phyloP scores from a whole-genome alignment of 2,113 vertebrate genomes.

The Antennarius striatus region DNA sequence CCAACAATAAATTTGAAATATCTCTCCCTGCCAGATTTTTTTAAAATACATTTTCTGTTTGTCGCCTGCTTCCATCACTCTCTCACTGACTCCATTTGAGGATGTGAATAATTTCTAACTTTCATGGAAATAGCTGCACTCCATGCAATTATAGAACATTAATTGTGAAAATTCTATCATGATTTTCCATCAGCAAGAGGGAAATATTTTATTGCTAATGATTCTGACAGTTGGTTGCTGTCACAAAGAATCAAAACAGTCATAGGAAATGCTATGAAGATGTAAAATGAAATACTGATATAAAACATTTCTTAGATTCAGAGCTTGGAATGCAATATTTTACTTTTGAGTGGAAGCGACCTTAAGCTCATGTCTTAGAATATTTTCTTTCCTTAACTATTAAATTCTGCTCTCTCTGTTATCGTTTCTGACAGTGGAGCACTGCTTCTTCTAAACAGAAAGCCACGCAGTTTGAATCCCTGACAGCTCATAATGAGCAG shows the following conservation, averaged over 20 bases:
- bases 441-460: constrained; percentile 7
- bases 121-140: constrained; percentile 60
- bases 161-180: constrained; percentile 49
- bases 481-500: constrained; percentile 30
- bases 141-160: constrained; percentile 51
- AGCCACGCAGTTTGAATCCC: constrained; percentile 23
- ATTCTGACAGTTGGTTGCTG: constrained; percentile 36
- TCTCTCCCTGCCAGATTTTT: constrained; percentile 63
- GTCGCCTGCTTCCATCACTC: constrained; percentile 55
- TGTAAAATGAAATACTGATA: constrained; percentile 43
- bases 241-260: constrained; percentile 33
- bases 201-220: constrained; percentile 37
- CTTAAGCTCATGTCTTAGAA: constrained; percentile 46
- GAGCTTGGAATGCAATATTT: background rate
- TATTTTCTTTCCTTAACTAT: constrained; percentile 10
- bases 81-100: constrained; percentile 60
- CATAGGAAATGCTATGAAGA: constrained; percentile 27
- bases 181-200: constrained; percentile 32
- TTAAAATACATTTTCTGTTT: constrained; percentile 53
- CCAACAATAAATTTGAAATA: constrained; percentile 78
- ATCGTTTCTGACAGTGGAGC: constrained; percentile 8
- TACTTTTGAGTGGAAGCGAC: constrained; percentile 29
- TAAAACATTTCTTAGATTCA: constrained; percentile 20
- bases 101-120: constrained; percentile 67
- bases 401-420: constrained; percentile 24